Conservation (phyloP, 37 sponge, comb jelly and placozoan species). For the Theonella swinhoei region DNA sequence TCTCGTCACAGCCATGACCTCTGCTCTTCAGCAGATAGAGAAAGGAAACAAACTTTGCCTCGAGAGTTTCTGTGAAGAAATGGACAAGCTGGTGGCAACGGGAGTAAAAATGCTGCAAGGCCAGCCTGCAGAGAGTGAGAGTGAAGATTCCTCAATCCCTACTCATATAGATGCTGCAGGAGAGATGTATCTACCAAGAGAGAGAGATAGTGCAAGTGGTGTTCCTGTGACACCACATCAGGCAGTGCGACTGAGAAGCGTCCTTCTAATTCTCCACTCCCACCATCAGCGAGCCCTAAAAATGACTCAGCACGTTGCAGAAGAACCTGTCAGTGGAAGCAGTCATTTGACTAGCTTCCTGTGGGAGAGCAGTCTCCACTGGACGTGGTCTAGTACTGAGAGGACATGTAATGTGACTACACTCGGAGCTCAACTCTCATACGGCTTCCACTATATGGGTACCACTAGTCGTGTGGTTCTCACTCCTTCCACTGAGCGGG, state of each 20-base stretch:
- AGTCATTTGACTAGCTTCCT: constrained; percentile 3
- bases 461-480: constrained; percentile 11
- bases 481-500: constrained; percentile 19
- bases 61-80: neutral
- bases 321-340: neutral
- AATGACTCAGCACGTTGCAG: neutral
- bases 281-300: neutral
- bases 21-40: constrained; percentile 12
- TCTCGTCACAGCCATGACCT: constrained; percentile 5
- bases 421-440: constrained; percentile 20
- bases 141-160: neutral
- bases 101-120: neutral
- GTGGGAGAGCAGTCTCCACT: constrained; percentile 43
- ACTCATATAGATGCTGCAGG: neutral
- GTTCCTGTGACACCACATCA: neutral
- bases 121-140: neutral
- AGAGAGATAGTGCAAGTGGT: neutral
- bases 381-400: constrained; percentile 14
- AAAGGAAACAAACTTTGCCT: neutral
- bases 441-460: constrained; percentile 41
- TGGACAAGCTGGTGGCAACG: neutral
- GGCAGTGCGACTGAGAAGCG: constrained; percentile 9
- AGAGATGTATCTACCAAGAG: neutral
- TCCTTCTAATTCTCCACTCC: constrained; percentile 2
- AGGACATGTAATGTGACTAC: neutral